Evolutionary conservation across 2,113 vertebrate species (phyloP).

Genomic region (Microtus richardsoni): DNA sequence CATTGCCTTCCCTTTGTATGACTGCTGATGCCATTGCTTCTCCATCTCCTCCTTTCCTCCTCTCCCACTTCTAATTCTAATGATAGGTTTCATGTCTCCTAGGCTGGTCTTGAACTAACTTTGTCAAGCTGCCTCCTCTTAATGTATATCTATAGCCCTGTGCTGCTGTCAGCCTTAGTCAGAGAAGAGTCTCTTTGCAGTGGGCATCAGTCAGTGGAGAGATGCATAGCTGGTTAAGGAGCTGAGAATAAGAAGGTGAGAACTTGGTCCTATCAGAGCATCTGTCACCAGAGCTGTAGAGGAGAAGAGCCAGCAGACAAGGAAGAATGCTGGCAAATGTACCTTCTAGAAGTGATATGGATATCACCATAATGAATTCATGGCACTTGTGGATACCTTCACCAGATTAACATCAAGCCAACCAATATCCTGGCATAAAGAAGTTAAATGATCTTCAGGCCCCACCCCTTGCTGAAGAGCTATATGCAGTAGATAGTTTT

Average conservation of each 20-base stretch:
- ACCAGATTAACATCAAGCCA: neutral
- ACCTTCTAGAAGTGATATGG: neutral
- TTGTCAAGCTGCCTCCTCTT: neutral
- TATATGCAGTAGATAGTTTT: neutral
- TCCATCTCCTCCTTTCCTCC: too few relatives aligned
- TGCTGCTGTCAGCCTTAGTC: neutral
- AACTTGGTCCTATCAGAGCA: neutral
- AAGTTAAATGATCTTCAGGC: neutral
- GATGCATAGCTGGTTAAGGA: neutral
- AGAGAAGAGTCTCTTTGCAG: neutral
- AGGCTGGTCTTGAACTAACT: neutral
- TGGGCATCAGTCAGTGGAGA: neutral
- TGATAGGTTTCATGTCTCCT: neutral
- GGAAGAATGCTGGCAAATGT: neutral
- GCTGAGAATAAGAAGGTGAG: neutral
- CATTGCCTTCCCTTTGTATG: neutral
- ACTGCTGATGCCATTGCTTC: neutral
- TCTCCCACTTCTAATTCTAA: neutral
- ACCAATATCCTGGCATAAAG: neutral
- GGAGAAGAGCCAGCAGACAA: neutral
- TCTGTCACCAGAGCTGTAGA: neutral
- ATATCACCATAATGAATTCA: neutral
- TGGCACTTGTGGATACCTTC: neutral
- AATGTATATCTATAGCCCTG: neutral
- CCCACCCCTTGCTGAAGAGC: neutral